Base-by-base conservation (phyloP, 2,113 vertebrate genomes). In the Pimephales promelas region DNA sequence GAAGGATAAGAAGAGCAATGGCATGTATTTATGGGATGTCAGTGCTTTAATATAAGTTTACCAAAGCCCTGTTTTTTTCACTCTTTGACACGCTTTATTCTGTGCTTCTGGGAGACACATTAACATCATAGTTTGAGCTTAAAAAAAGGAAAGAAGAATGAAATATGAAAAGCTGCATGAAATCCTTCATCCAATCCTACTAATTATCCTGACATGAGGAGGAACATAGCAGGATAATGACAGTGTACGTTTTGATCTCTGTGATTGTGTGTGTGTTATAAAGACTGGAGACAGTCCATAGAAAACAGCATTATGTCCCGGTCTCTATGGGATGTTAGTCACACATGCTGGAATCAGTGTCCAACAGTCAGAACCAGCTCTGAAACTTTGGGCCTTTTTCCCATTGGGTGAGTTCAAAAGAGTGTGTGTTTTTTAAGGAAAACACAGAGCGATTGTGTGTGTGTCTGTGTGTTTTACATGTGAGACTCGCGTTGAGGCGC, bases 141-240 rank as follows among this genome's bases (percentile, higher is more conserved):
- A 31, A 22, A 82, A 72, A 82, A 66, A 34, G 45, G 61, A 20
- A 47, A 66, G 56, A 80, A 74, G 43, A 73, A 28, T 43, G 45
- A 64, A 75, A 57, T 74, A 80, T 26, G 31, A 82, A 62, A 82
- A 85, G 66, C 61, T 47, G 62, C 24, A 79, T 70, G 43, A 85
- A 85, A 83, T 87, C 83, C 57, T 57, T 36, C 40, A 75, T 62
- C 68, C 81, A 68, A 71, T 79, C 81, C 81, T 49, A 70, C 66
- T 76, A 87, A 87, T 87, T 87, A 83, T 87, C 74, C 73, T 28
- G 79, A 81, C 64, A 81, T 40, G 79, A 81, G 47, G 74, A 79
- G 66, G 74, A 52, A 71, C 72, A 79, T 56, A 75, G 68, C 14
- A 62, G 49, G 73, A 73, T 43, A 83, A 57, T 66, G 49, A 43